Conservation (phyloP, 64 coral and sea anemone species). For the Acropora tenuis region DNA sequence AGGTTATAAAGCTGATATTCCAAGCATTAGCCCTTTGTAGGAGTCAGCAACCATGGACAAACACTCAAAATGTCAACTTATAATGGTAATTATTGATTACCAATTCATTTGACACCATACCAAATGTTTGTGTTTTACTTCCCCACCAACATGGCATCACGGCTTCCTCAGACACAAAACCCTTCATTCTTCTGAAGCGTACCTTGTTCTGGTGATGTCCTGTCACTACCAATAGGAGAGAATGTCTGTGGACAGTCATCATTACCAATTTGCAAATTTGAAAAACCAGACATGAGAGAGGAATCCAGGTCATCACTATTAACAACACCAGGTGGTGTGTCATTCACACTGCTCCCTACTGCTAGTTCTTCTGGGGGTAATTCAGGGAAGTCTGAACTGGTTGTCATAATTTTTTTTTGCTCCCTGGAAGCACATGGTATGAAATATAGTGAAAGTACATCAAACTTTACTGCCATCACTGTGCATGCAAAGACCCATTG, state of each 20-base stretch:
- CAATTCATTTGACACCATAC: too few species aligned
- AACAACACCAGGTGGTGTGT: not conserved
- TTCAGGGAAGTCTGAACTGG: conserved; percentile 3
- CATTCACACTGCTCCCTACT: not conserved
- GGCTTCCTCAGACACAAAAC: too few species aligned
- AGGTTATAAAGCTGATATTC: too few species aligned
- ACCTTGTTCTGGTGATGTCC: conserved; percentile 85
- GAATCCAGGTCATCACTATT: conserved; percentile 6
- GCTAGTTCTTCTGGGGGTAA: not conserved
- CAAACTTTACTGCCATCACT: not conserved
- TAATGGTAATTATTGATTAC: too few species aligned
- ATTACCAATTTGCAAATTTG: conserved; percentile 34
- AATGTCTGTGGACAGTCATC: conserved; percentile 67
- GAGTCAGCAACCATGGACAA: too few species aligned
- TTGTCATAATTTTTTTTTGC: conserved; percentile 10
- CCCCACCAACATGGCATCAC: too few species aligned
- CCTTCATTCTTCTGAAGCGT: not conserved
- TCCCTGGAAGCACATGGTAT: not conserved
- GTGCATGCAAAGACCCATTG: too few species aligned
- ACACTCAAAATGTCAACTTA: too few species aligned
- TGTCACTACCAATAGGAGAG: conserved; percentile 94
- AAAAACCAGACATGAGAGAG: conserved; percentile 39
- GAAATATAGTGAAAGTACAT: not conserved
- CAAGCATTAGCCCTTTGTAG: too few species aligned
- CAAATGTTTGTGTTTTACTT: too few species aligned